Base-by-base conservation (phyloP, 1,140 invertebrate genomes). In the Hesperophylax magnus region DNA sequence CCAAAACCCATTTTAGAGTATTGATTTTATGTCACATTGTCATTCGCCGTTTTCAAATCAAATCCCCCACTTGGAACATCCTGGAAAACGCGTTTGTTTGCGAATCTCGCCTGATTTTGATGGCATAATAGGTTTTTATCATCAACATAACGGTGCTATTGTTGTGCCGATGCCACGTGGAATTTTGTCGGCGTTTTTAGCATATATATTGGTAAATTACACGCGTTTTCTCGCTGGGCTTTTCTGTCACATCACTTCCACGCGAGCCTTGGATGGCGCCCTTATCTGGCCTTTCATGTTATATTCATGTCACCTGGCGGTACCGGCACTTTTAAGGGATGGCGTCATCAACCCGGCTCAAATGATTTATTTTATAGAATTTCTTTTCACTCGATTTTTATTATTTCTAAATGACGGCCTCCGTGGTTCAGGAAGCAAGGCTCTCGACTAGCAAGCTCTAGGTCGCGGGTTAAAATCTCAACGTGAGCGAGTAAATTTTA, bases 121-220 rank as follows among this genome's bases (percentile, higher is more conserved):
- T 31, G 17, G 63, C 63, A 31, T 27, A 67, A 67, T 27, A 67
- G 27, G 63, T 31, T 67, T 67, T 67, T 67, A 15, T 31, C 63
- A 31, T 34, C 22, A 34, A 17, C 11, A 67, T 34, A n/a, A 31
- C 63, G 27, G 27, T 17, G 15, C 63, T 17, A 31, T 67, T 67
- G 63, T 67, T 31, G 20, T n/a, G 63, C 24, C 63, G 17, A 39
- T 8, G 27, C 27, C 63, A 31, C 63, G 63, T n/a, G 24, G 31
- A 27, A 39, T 67, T 67, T 39, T 34, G 22, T 8, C 11, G 4
- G 54, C 56, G 27, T 75, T 75, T 47, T 75, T 75, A 22, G 72
- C 72, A 75, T 75, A 75, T 75, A 75, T 75, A 75, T 75, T 75
- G 72, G 72, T 27, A 75, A 75, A 75, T 75, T 75, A 75, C 52